A percentile compares a stretch with the other conserved stretches of the same genome.
Evolutionary conservation across 2,797 vertebrate genomes (phyloP).

Genomic region (Pagetopsis macropterus): DNA sequence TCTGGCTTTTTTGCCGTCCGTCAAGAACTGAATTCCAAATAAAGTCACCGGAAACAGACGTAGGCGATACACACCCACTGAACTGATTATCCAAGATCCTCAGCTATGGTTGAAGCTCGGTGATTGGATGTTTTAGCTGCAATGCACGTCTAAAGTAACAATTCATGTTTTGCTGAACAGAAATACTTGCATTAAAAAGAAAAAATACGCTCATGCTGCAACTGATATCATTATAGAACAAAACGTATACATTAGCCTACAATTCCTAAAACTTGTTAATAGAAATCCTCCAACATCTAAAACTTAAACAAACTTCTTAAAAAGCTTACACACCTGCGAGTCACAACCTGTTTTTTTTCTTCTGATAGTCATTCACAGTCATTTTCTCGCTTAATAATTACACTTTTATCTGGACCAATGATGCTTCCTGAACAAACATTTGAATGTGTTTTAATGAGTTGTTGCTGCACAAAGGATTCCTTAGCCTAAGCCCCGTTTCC

Average conservation of each 20-base stretch:
- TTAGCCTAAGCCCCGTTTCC: not conserved
- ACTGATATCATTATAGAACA: not conserved
- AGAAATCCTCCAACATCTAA: not conserved
- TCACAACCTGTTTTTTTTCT: not conserved
- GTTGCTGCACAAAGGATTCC: slow-evolving; percentile 15
- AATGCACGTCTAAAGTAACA: no score
- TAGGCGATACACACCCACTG: no score
- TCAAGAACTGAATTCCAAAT: no score
- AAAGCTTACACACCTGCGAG: not conserved
- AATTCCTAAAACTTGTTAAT: not conserved
- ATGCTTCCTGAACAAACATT: slow-evolving; percentile 2
- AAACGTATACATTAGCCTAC: not conserved
- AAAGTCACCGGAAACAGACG: no score
- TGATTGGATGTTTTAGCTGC: no score
- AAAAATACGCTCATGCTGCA: not conserved
- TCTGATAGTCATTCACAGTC: not conserved
- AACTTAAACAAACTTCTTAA: not conserved
- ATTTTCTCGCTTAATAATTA: slow-evolving; percentile 11
- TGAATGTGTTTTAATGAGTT: slow-evolving; percentile 31
- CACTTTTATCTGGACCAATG: slow-evolving; percentile 10
- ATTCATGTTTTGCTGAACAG: no score
- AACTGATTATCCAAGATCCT: no score
- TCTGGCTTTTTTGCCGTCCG: no score
- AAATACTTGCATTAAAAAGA: no score
- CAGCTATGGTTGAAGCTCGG: no score